Evolutionary conservation across 2,113 vertebrate species (phyloP).

Genomic region (Pelecanus crispus): DNA sequence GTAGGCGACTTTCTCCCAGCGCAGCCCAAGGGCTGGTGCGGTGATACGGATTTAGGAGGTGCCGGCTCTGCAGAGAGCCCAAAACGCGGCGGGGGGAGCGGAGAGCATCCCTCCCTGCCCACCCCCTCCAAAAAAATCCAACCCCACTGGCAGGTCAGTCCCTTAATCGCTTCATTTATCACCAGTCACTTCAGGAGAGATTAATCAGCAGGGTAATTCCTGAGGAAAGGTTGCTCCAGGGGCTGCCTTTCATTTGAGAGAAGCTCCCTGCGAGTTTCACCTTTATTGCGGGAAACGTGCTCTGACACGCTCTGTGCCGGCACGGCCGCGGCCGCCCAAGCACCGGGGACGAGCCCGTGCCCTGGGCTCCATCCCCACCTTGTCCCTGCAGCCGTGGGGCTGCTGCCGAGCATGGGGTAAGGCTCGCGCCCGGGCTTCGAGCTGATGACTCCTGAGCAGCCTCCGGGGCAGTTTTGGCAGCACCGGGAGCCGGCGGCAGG

Average conservation of each 20-base stretch:
- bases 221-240: background rate
- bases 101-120: background rate
- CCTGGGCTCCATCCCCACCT: background rate
- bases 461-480: background rate
- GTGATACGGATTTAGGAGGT: rapidly evolving
- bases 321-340: background rate
- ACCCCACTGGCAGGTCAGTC: background rate
- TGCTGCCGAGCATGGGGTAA: background rate
- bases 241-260: constrained; percentile 22
- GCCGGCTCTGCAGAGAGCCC: background rate
- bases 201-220: constrained; percentile 33
- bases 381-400: background rate
- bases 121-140: background rate
- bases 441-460: background rate
- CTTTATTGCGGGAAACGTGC: background rate
- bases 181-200: background rate
- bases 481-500: background rate
- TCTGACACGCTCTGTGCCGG: background rate
- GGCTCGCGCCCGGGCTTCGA: background rate
- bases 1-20: rapidly evolving
- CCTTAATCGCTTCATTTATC: constrained; percentile 18
- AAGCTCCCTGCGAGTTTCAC: background rate
- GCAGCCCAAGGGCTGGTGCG: background rate
- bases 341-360: rapidly evolving
- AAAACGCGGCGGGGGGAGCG: rapidly evolving